Evolutionary conservation across 1,140 invertebrate genomes (phyloP), one percentile per base, ranked within the genome.

Genomic region (Calycopis cecrops): DNA sequence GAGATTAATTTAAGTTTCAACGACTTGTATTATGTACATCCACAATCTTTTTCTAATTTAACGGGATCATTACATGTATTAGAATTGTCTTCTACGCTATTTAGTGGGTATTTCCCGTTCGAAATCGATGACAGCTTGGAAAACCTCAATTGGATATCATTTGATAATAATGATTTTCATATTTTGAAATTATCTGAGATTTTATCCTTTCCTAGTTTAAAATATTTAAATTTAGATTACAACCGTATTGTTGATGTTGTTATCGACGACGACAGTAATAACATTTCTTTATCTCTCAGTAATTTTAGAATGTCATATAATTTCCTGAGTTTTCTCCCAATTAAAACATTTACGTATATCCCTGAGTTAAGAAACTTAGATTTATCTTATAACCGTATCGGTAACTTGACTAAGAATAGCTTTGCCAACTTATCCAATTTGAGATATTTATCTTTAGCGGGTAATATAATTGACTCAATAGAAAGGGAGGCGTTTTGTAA

Each of bases 1-100:
- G 96, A 97, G 79, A 91, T 98, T 28, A 96, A 94, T 79, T 85
- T 98, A 38, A 96, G 94, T 58, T 97, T 97, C 79, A 97, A 97
- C 80, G 93, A 94, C 66, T 88, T 98, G 35, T 91, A 91, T 55
- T 92, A 94, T 57, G 88, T 96, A 33, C 93, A 95, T 71, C 90
- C 92, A 9, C 89, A 94, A 55, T 92, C 94, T 7, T 96, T 97
- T 69, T 86, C 90, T 14, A 93, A 94, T 58, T 88, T 95, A 35
- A 90, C 92, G 34, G 88, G 90, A 4, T 81, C 84, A 21, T 82
- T 97, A 7, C 93, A 95, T 73, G 94, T 94, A 53, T 87, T 97
- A 14, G 96, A 97, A 76, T 89, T 96, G 38, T 96, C 95, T 62
- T 96, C 96, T 65, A 94, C 94, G 0, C 91, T 96, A 37, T 92